Evolutionary conservation across 37 sponge, comb jelly and placozoan species (phyloP), one percentile per base, ranked within the genome.

Genomic region (Ephydatia muelleri): DNA sequence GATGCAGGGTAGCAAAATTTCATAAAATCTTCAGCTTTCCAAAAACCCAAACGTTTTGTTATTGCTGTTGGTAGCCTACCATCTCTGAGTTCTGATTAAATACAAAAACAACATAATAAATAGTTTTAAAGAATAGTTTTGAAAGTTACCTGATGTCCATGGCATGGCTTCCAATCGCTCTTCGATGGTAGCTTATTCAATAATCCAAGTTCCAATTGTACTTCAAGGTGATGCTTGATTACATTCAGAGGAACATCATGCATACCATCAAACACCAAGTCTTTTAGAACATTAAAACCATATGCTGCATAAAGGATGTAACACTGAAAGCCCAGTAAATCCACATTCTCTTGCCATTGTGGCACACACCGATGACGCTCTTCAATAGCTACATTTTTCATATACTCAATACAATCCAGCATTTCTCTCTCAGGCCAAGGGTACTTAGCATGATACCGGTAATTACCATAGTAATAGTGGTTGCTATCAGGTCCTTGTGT

Each of bases 11-110:
- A 80, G 22, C 28, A 22, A 73, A 80, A 80, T 57, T 87, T 86
- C 72, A 72, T 71, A 27, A 67, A 40, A 32, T 87, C 87, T 72
- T 87, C 81, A 28, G 87, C 81, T 76, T 87, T 87, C 75, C 75
- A 80, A 49, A 65, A 80, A 34, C 81, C 87, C 57, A 87, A 25
- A n/a, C 79, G 28, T 48, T 40, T n/a, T 33, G 72, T 79, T 36
- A 86, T 70, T 31, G 72, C 73, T 27, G 68, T 25, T 76, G 37
- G 21, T 16, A n/a, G n/a, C n/a, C n/a, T n/a, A n/a, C n/a, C n/a
- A n/a, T n/a, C n/a, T n/a, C n/a, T n/a, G n/a, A n/a, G n/a, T n/a
- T n/a, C n/a, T n/a, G n/a, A n/a, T n/a, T n/a, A n/a, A n/a, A n/a
- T n/a, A n/a, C n/a, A n/a, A n/a, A n/a, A n/a, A n/a, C n/a, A n/a